Evolutionary conservation across 2,113 vertebrate species (phyloP).

Genomic region (Ochotona curzoniae): DNA sequence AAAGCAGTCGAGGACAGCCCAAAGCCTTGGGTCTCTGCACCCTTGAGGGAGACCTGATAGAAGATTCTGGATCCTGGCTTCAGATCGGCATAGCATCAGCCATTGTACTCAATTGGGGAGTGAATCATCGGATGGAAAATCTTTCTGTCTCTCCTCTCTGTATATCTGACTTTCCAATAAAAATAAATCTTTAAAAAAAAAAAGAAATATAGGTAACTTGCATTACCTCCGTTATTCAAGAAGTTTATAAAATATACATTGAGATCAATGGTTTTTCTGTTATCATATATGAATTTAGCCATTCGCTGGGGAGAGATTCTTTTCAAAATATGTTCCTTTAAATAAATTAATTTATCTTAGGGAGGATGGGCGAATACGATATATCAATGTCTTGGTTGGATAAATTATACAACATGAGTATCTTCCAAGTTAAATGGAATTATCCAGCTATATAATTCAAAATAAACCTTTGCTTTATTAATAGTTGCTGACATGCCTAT

Average conservation of each 20-base stretch:
- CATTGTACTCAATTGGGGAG: too few relatives aligned
- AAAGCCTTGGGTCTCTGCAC: too few relatives aligned
- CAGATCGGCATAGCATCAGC: too few relatives aligned
- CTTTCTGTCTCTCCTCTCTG: too few relatives aligned
- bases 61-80: too few relatives aligned
- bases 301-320: not conserved
- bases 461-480: slow-evolving; percentile 78
- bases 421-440: slow-evolving; percentile 64
- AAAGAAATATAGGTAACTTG: slow-evolving; percentile 9
- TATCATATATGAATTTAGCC: not conserved
- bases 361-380: slow-evolving; percentile 61
- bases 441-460: slow-evolving; percentile 67
- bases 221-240: not conserved
- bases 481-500: slow-evolving; percentile 78
- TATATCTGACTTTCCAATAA: too few relatives aligned
- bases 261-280: not conserved
- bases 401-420: slow-evolving; percentile 64
- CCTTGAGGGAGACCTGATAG: too few relatives aligned
- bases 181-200: too few relatives aligned
- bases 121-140: too few relatives aligned
- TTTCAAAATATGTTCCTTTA: slow-evolving; percentile 22
- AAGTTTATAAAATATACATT: not conserved
- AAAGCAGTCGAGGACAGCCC: too few relatives aligned
- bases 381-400: slow-evolving; percentile 63
- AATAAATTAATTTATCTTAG: slow-evolving; percentile 60